Conservation (phyloP, 2,888 invertebrate species). For the Melinopterus prodromus region DNA sequence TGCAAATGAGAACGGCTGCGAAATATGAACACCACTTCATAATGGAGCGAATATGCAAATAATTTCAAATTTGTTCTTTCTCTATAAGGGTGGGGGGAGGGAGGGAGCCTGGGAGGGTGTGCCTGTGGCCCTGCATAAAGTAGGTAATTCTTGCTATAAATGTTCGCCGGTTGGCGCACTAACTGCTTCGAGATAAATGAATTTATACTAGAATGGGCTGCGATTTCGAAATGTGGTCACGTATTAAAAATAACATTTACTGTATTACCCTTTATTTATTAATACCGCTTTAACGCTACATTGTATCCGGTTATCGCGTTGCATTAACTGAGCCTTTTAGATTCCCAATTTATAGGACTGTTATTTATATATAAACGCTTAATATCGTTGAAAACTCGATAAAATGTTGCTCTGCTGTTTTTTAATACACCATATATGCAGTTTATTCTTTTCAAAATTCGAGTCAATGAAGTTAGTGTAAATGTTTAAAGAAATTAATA, state of each 20-base stretch:
- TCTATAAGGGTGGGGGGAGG: not conserved
- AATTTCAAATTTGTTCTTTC: not conserved
- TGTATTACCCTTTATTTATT: not conserved
- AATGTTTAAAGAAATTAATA: no score
- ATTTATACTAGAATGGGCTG: not conserved
- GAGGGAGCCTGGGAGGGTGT: not conserved
- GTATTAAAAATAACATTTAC: not conserved
- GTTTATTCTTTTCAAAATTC: no score
- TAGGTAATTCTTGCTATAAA: not conserved
- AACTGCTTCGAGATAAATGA: not conserved
- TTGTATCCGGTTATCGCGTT: not conserved
- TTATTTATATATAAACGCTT: not conserved
- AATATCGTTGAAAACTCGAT: not conserved
- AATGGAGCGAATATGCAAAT: not conserved
- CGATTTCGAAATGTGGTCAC: not conserved
- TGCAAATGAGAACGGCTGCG: not conserved
- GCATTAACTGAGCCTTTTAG: not conserved
- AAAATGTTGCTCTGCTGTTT: not conserved
- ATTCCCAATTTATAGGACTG: not conserved
- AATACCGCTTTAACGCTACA: not conserved
- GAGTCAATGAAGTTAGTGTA: no score
- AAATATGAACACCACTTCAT: not conserved
- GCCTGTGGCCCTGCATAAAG: not conserved
- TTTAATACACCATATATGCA: no score
- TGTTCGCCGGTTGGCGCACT: not conserved